Evolutionary conservation across 1,140 invertebrate genomes (phyloP).

Genomic region (Drosophila sechellia): DNA sequence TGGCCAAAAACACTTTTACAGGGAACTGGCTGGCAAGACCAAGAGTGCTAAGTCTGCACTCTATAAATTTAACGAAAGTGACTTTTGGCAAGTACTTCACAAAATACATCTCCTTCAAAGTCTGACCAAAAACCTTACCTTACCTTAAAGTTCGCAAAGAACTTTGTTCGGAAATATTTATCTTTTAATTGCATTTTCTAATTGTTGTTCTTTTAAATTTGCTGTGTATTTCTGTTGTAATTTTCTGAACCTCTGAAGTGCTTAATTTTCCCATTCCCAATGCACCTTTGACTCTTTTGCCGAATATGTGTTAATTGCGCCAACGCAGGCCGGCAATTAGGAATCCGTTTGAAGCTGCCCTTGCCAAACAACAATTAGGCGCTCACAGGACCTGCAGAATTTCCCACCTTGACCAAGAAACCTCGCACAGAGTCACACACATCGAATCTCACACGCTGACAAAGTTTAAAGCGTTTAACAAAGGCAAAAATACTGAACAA

Average conservation of each 20-base stretch:
- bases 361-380: conserved; percentile 73
- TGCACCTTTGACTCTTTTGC: conserved; percentile 27
- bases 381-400: conserved; percentile 28
- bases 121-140: not conserved
- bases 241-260: too few species aligned
- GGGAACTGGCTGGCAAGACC: not conserved
- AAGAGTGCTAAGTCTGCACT: not conserved
- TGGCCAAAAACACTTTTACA: conserved; percentile 19
- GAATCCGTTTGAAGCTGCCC: conserved; percentile 29
- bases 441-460: conserved; percentile 3
- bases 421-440: not conserved
- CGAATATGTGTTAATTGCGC: conserved; percentile 63
- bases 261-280: not conserved
- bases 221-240: too few species aligned
- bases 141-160: not conserved
- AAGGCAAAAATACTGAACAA: conserved; percentile 51
- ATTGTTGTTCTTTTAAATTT: too few species aligned
- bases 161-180: not conserved
- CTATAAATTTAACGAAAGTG: not conserved
- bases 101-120: not conserved
- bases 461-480: conserved; percentile 59
- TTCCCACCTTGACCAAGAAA: conserved; percentile 39
- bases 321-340: conserved; percentile 30
- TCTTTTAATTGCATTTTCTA: not conserved
- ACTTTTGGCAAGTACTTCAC: not conserved